Evolutionary conservation across 2,797 vertebrate genomes (phyloP).

Genomic region (Pangasius krempfi): DNA sequence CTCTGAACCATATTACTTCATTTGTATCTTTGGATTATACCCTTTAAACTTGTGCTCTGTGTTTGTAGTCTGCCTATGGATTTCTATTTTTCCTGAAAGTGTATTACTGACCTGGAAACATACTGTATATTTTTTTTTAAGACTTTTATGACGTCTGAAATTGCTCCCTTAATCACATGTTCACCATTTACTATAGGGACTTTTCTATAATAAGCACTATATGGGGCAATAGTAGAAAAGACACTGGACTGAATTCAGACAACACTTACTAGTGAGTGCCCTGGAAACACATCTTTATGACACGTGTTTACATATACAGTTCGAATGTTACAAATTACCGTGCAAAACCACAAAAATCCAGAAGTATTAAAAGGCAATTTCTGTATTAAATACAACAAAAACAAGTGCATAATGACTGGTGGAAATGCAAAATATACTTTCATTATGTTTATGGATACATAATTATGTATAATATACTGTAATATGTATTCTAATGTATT

Average conservation of each 20-base stretch:
- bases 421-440: neutral
- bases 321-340: neutral
- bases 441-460: neutral
- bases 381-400: neutral
- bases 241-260: neutral
- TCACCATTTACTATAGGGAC: neutral
- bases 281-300: neutral
- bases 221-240: neutral
- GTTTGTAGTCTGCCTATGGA: neutral
- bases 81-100: neutral
- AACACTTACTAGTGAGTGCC: neutral
- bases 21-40: neutral
- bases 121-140: neutral
- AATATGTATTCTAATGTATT: neutral
- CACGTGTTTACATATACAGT: neutral
- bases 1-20: neutral
- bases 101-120: neutral
- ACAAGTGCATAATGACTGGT: neutral
- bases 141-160: neutral
- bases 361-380: neutral
- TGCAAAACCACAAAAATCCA: neutral
- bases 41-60: neutral
- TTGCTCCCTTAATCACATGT: neutral
- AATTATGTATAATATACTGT: neutral
- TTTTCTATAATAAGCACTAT: neutral